These are phyloP conservation scores for Andrena bicolor DNA, from an alignment of 2,888 invertebrate genomes.

Conservation along the genomic window DNA sequence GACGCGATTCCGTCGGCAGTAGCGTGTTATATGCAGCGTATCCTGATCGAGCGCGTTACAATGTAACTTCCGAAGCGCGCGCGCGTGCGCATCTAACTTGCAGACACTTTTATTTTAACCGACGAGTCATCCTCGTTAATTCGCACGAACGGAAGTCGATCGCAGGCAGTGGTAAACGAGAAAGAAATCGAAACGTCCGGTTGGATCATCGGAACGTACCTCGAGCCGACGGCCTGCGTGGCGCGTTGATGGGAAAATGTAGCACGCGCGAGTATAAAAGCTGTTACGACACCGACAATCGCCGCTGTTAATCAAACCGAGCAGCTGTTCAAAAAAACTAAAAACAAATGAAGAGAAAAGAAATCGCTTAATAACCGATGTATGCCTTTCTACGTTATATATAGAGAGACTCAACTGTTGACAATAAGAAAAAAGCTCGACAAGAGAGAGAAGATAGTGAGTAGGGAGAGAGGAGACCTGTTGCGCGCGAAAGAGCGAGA, in stretches of 20 bases:
- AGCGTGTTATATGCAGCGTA: not conserved
- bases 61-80: not conserved
- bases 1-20: not conserved
- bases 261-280: conserved; percentile 14
- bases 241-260: conserved; percentile 31
- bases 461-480: conserved; percentile 14
- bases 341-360: not conserved
- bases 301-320: conserved; percentile 60
- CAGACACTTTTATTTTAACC: conserved; percentile 27
- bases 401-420: conserved; percentile 59
- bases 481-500: conserved; percentile 27
- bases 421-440: conserved; percentile 67
- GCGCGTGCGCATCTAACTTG: not conserved
- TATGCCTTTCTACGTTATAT: conserved; percentile 59
- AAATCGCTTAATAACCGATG: conserved; percentile 56
- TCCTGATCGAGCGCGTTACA: not conserved
- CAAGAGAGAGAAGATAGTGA: conserved; percentile 24
- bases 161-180: not conserved
- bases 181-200: conserved; percentile 1
- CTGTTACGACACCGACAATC: conserved; percentile 51
- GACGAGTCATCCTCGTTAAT: conserved; percentile 16
- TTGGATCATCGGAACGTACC: conserved; percentile 40
- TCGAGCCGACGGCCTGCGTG: conserved; percentile 37
- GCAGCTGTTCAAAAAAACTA: conserved; percentile 51
- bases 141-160: conserved; percentile 2